Evolutionary conservation across 2,888 invertebrate genomes (phyloP).

Genomic region (Polymixis flavicincta): DNA sequence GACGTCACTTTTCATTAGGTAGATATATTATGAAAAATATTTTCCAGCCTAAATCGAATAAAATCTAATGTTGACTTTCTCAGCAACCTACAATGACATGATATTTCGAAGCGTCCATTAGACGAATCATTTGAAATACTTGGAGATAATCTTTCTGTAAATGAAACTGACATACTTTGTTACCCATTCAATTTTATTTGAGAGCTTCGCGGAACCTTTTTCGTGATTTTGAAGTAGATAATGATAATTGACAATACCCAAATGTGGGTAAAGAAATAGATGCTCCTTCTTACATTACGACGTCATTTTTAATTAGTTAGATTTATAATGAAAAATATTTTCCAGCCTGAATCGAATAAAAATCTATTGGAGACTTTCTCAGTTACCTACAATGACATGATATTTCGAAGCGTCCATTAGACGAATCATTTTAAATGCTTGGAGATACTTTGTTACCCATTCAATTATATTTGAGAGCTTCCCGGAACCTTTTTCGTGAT

Average conservation of each 20-base stretch:
- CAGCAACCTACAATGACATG: neutral
- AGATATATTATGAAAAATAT: neutral
- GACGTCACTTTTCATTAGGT: slow-evolving; percentile 2
- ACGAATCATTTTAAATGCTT: neutral
- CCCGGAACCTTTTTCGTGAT: neutral
- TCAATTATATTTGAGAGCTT: neutral
- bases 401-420: neutral
- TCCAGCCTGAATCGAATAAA: neutral
- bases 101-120: neutral
- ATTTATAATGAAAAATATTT: neutral
- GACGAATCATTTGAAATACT: neutral
- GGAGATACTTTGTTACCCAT: neutral
- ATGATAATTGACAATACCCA: neutral
- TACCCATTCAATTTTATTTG: neutral
- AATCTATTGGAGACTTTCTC: neutral
- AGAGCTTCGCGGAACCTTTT: neutral
- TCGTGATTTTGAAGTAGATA: neutral
- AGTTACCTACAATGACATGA: neutral
- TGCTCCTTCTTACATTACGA: neutral
- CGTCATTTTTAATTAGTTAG: slow-evolving; percentile 1
- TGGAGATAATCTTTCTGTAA: too few species aligned
- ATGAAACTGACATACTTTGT: too few species aligned
- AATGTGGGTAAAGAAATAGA: neutral
- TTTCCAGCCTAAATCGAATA: neutral
- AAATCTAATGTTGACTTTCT: neutral